Evolutionary conservation across 1,140 invertebrate genomes (phyloP).

Genomic region (Nymphalis io): DNA sequence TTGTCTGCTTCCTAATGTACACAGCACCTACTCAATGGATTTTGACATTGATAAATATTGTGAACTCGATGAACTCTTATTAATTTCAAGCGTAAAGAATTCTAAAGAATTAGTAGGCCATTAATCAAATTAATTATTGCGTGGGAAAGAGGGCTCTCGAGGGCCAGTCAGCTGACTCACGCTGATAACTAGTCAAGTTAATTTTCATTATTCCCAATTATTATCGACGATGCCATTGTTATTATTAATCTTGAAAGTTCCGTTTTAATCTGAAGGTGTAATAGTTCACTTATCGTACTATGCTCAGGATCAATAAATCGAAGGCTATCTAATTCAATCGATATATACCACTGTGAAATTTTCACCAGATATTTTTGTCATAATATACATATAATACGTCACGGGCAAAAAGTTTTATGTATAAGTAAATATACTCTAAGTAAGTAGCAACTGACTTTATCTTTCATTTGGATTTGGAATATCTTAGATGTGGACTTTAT

Average conservation of each 20-base stretch:
- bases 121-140: constrained; percentile 8
- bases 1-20: neutral
- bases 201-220: neutral
- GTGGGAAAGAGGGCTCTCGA: neutral
- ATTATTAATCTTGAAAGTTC: neutral
- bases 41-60: neutral
- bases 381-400: no score
- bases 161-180: neutral
- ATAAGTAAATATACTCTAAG: no score
- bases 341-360: no score
- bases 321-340: no score
- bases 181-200: neutral
- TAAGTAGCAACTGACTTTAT: no score
- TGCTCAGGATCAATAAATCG: no score
- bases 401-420: no score
- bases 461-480: no score
- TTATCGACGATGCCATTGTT: neutral
- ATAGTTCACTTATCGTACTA: no score
- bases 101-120: neutral
- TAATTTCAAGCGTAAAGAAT: neutral
- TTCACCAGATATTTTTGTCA: no score
- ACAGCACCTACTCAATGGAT: neutral
- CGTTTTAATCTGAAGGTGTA: no score
- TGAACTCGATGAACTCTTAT: constrained; percentile 2
- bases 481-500: no score